A percentile compares a stretch with the other conserved stretches of the same genome.
Evolutionary conservation across 2,888 invertebrate species (phyloP).

Genomic region (Omphaloscelis lunosa): DNA sequence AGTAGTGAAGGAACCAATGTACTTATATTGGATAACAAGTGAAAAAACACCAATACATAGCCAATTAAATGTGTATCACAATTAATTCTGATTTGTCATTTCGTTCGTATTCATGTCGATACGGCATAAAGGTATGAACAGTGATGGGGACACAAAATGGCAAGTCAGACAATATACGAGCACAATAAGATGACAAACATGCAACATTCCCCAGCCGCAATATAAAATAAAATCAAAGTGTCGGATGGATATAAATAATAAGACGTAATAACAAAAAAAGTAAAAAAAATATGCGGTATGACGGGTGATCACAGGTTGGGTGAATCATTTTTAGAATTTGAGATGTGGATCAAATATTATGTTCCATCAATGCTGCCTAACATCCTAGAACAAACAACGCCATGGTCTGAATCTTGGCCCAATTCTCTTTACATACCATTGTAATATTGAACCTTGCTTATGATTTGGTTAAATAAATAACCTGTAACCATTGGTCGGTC

Average conservation of each 20-base stretch:
- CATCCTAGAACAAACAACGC: slow-evolving; percentile 64
- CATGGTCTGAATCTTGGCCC: slow-evolving; percentile 53
- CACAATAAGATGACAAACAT: slow-evolving; percentile 80
- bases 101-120: slow-evolving; percentile 46
- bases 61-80: slow-evolving; percentile 73
- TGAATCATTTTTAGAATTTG: slow-evolving; percentile 73
- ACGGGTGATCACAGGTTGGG: slow-evolving; percentile 85
- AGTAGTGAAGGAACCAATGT: slow-evolving; percentile 72
- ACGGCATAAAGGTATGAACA: slow-evolving; percentile 25
- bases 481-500: slow-evolving; percentile 59
- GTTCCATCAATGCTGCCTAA: slow-evolving; percentile 70
- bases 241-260: slow-evolving; percentile 87
- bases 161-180: slow-evolving; percentile 75
- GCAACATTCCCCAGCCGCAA: slow-evolving; percentile 91
- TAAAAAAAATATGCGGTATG: slow-evolving; percentile 80
- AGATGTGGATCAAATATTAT: slow-evolving; percentile 65
- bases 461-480: slow-evolving; percentile 56
- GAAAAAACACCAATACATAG: slow-evolving; percentile 70
- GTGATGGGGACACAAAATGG: slow-evolving; percentile 67
- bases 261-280: slow-evolving; percentile 74
- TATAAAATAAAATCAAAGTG: slow-evolving; percentile 85
- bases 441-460: slow-evolving; percentile 58
- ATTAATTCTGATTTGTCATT: slow-evolving; percentile 72
- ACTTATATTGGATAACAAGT: slow-evolving; percentile 67
- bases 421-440: slow-evolving; percentile 55